Base-by-base conservation (phyloP, 2,797 vertebrate species). In the Sciurus carolinensis region DNA sequence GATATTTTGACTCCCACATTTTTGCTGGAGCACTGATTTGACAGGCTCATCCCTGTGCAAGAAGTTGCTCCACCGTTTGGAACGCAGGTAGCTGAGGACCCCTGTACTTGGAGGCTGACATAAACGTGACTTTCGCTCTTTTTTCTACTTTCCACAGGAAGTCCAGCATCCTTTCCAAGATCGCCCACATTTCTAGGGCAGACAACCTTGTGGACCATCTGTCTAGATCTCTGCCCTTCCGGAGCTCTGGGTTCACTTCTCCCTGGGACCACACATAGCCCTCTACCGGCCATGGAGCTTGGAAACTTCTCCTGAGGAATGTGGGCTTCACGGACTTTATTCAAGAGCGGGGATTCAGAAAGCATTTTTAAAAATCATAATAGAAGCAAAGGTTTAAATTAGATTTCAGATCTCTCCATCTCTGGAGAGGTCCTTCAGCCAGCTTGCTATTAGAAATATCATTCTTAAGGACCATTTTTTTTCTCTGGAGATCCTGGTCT, bases 231-330 rank as follows among this genome's bases (percentile, higher is more conserved):
- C 20, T 33, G 14, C 5, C 33, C 6, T 12, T 0, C 6, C 18
- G n/a, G 17, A 59, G 22, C 50, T 62, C 44, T 42, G 64, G 57
- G 22, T 73, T 52, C 47, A 15, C 15, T 3, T 24, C 33, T 73
- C 7, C 0, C 0, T 33, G 17, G 24, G 12, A 12, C 26, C 5
- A 17, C 26, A 5, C 2, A 0, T 5, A 71, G 6, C 30, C 22
- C 12, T 52, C 28, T 1, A 4, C 5, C 5, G 22, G 5, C 10
- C 24, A 22, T 54, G 14, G 28, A 30, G 69, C 30, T 54, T 5
- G 14, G 54, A 17, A 3, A 39, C 9, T 30, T 36, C 36, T 33
- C 85, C 64, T 0, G 0, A 39, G n/a, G 2, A 76, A 10, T 15
- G 26, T 66, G 28, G 18, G 57, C 33, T 72, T 20, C 9, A 39